These are phyloP conservation scores for Chesias legatella DNA, from an alignment of 2,888 invertebrate genomes.

Conservation along the genomic window DNA sequence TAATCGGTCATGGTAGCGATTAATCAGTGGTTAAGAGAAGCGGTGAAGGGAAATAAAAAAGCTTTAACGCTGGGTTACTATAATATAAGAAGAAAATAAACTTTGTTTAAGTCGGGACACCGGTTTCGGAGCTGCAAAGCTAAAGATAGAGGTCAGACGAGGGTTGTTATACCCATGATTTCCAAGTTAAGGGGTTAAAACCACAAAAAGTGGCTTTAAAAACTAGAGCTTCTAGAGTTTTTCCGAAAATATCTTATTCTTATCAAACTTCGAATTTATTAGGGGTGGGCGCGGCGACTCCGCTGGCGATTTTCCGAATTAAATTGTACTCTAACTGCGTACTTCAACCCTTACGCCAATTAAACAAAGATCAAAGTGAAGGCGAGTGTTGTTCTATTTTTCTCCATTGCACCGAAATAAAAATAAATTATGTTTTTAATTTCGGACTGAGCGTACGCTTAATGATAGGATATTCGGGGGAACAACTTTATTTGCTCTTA, in stretches of 20 bases:
- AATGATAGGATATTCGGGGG: constrained; percentile 21
- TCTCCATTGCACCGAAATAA: constrained; percentile 49
- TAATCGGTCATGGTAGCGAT: constrained; percentile 6
- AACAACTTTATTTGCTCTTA: constrained; percentile 21
- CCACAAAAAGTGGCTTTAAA: too few relatives aligned
- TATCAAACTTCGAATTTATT: too few relatives aligned
- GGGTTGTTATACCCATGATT: too few relatives aligned
- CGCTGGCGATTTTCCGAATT: constrained; percentile 48
- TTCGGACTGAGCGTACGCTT: constrained; percentile 34
- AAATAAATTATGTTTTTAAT: constrained; percentile 74
- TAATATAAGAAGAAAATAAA: too few relatives aligned
- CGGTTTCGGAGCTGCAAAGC: too few relatives aligned
- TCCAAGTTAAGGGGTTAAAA: too few relatives aligned
- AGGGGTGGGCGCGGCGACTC: constrained; percentile 26
- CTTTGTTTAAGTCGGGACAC: too few relatives aligned
- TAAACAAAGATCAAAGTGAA: constrained; percentile 59
- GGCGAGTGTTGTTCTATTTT: constrained; percentile 40
- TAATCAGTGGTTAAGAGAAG: not conserved
- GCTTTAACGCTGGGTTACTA: too few relatives aligned
- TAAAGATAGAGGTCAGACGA: too few relatives aligned
- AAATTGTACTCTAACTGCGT: constrained; percentile 41
- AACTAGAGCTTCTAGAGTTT: too few relatives aligned
- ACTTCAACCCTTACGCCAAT: constrained; percentile 48
- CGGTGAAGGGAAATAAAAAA: too few relatives aligned
- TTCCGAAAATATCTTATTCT: too few relatives aligned